phyloP scores from a whole-genome alignment of 1,140 invertebrate genomes.

The Phortica variegata region DNA sequence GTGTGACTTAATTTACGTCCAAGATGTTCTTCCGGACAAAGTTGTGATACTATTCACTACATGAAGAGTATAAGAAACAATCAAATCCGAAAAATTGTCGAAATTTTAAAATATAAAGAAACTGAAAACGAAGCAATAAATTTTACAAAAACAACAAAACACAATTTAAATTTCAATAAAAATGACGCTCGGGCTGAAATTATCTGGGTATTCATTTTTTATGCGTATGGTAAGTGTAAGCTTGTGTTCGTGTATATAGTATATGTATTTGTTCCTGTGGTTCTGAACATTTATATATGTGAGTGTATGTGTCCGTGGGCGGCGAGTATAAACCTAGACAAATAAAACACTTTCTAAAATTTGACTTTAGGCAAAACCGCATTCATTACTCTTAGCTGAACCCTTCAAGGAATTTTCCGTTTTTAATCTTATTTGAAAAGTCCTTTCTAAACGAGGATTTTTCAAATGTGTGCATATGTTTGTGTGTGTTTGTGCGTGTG shows the following conservation, averaged over 20 bases:
- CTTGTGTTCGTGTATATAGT: not conserved
- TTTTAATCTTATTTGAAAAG: conserved; percentile 54
- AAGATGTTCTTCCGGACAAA: too few relatives aligned
- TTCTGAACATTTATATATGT: not conserved
- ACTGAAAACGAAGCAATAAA: not conserved
- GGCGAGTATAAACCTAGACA: conserved; percentile 39
- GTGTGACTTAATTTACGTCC: too few relatives aligned
- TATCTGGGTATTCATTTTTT: not conserved
- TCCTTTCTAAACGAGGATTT: conserved; percentile 27
- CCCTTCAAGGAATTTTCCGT: conserved; percentile 52
- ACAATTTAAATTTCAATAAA: not conserved
- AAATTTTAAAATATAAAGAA: too few relatives aligned
- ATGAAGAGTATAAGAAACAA: too few relatives aligned
- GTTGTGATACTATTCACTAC: too few relatives aligned
- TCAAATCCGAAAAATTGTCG: too few relatives aligned
- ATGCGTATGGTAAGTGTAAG: not conserved
- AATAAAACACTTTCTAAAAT: conserved; percentile 55
- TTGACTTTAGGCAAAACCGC: conserved; percentile 54
- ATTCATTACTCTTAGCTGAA: conserved; percentile 53
- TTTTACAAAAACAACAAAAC: not conserved
- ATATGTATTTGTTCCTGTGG: not conserved
- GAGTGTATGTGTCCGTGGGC: conserved; percentile 8
- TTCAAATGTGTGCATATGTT: too few relatives aligned
- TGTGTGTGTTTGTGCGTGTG: conserved; percentile 13
- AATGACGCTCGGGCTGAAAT: not conserved